phyloP scores from a whole-genome alignment of 1,140 invertebrate genomes.

The Daktulosphaira vitifoliae region DNA sequence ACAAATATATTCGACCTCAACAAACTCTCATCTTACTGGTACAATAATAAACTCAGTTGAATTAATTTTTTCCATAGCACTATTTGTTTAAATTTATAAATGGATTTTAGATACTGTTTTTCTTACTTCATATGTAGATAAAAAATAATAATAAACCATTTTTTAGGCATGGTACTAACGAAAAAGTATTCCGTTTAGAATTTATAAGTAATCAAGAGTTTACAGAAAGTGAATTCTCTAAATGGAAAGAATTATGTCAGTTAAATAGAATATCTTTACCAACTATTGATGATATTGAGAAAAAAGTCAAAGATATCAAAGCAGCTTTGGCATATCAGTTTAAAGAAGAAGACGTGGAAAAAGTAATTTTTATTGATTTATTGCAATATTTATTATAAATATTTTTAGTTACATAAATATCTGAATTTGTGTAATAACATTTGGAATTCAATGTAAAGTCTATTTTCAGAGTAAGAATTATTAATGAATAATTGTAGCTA shows the following conservation, averaged over 20 bases:
- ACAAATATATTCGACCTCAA: no score
- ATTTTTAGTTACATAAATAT: not conserved
- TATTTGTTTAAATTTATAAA: no score
- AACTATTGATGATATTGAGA: constrained; percentile 70
- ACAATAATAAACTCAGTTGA: no score
- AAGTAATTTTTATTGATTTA: constrained; percentile 44
- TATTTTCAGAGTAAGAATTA: no score
- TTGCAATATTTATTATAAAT: no score
- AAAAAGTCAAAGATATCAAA: constrained; percentile 80
- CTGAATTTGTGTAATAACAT: no score
- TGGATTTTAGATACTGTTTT: no score
- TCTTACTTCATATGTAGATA: no score
- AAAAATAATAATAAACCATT: not conserved
- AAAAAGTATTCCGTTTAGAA: constrained; percentile 87
- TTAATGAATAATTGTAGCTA: no score
- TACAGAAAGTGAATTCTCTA: constrained; percentile 82
- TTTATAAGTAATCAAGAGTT: constrained; percentile 98
- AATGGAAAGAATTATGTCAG: constrained; percentile 82
- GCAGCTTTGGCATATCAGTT: constrained; percentile 83
- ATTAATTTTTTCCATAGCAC: no score
- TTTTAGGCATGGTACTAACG: constrained; percentile 72
- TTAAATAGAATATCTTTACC: constrained; percentile 69
- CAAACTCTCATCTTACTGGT: no score
- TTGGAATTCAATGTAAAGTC: no score
- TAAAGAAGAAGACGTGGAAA: constrained; percentile 71